Conservation (phyloP, 1,140 invertebrate genomes). For the Caenorhabditis briggsae region DNA sequence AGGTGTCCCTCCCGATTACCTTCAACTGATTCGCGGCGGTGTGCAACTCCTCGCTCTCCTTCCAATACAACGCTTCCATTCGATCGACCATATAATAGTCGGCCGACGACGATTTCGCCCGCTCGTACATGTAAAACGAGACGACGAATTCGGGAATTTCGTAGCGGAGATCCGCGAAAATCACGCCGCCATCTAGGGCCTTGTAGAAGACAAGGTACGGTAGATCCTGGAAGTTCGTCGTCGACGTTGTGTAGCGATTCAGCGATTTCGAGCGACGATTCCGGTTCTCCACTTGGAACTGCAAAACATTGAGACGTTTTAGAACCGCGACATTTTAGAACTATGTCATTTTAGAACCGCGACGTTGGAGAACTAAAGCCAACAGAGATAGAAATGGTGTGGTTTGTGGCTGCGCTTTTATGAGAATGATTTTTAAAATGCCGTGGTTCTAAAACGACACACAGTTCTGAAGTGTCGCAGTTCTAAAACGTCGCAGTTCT, state of each 20-base stretch:
- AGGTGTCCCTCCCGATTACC: not conserved
- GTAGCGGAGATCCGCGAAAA: constrained; percentile 34
- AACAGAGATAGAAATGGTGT: too few species aligned
- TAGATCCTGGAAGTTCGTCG: not conserved
- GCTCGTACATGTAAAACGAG: constrained; percentile 22
- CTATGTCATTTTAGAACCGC: too few species aligned
- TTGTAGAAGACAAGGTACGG: constrained; percentile 43
- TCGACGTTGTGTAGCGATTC: constrained; percentile 16
- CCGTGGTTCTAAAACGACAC: too few species aligned
- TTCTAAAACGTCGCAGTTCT: too few species aligned
- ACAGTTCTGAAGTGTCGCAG: too few species aligned
- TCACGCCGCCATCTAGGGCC: constrained; percentile 12
- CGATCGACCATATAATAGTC: constrained; percentile 35
- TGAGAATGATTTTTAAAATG: too few species aligned
- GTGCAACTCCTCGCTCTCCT: constrained; percentile 29
- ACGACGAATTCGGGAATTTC: constrained; percentile 33
- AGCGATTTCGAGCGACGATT: constrained; percentile 39
- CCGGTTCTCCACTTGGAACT: constrained; percentile 20
- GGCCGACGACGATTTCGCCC: constrained; percentile 20
- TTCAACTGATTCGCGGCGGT: constrained; percentile 10
- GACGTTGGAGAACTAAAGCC: too few species aligned
- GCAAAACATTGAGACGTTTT: too few species aligned
- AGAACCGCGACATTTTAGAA: too few species aligned
- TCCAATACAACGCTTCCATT: constrained; percentile 51
- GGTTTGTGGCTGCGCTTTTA: too few species aligned